Base-by-base conservation (phyloP, 2,888 invertebrate species). In the Xestia sexstrigata region DNA sequence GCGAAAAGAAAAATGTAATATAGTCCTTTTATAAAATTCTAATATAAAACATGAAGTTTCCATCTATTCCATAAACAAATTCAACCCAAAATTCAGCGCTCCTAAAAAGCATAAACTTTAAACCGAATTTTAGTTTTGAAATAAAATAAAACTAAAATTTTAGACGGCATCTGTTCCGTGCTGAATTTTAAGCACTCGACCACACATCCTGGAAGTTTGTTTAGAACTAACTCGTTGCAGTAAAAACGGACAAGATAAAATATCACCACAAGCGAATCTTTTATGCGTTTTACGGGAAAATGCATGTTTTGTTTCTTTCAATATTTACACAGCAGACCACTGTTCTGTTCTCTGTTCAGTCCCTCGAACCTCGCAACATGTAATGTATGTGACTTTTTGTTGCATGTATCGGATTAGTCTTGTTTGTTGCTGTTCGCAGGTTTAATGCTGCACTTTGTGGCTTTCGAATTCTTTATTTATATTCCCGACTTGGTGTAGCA, bases 171-270 rank as follows among this genome's bases (percentile, higher is more conserved):
- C 93, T 93, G 93, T 84, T 89, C 92, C 91, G 92, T 83, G 91
- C 89, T 79, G 91, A 92, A 94, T 94, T 95, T 93, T 90, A 92
- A 93, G 91, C 90, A 87, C 88, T 90, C 70, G 30, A 39, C 91
- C 91, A 90, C 91, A 92, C 89, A 90, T 91, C 90, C 77, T 87
- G 86, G 85, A 93, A 94, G 93, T 95, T 95, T 93, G 94, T 94
- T 93, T 93, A 93, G 93, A 94, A 94, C 93, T 93, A 93, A 91
- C 91, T 89, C 90, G 88, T 81, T 83, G 89, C 87, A 90, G 91
- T 93, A 91, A 93, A 95, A 93, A 92, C 89, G 88, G 87, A 77
- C 81, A 88, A 92, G 91, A 91, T 93, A 92, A 93, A 94, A 93
- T 91, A 90, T 91, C 90, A 91, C 87, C 81, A 79, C 81, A 74